Base-by-base conservation (phyloP, 2,797 vertebrate genomes). In the Synaphobranchus kaupii region DNA sequence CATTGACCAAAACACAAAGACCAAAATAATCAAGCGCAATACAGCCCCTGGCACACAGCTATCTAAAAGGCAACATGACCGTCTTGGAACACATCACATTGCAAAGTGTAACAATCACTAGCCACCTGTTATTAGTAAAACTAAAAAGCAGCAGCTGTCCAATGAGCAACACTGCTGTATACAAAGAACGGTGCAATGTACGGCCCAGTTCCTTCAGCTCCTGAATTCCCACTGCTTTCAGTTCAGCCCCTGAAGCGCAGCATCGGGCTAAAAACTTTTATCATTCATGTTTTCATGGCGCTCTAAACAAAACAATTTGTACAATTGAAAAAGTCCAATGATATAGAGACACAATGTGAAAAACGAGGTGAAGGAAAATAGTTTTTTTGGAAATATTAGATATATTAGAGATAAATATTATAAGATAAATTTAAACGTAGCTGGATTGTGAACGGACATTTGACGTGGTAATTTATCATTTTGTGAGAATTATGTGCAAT, bases 1-100 rank as follows among this genome's bases (percentile, higher is more conserved):
- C 47, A 48, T 81, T 81, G 78, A 48, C 8, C 78, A 50, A 39
- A 78, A 25, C 47, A 81, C 78, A 81, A 81, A 81, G 44, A 48
- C 22, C 20, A 81, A 81, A 81, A 81, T n/a, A 81, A 78, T 34
- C 39, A 34, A 78, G 34, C 34, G 39, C 50, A 60, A 15, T 54
- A 54, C 83, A 58, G 34, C 52, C 48, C 20, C 83, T 34, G 52
- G 54, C 52, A 81, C 78, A 25, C 78, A 81, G 25, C 78, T 50
- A 50, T 81, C 47, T 48, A 81, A 81, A 81, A 25, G 47, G 44
- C 44, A 81, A 25, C 47, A 7, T 80, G 44, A 2, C 76, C 76
- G 22, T 76, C 17, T 76, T 76, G 34, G 47, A 81, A 50, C 73
- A 47, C 28, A n/a, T 4, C 20, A 15, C 44, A 48, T 81, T 44